phyloP scores from a whole-genome alignment of 2,113 vertebrate species.

The Apus apus region DNA sequence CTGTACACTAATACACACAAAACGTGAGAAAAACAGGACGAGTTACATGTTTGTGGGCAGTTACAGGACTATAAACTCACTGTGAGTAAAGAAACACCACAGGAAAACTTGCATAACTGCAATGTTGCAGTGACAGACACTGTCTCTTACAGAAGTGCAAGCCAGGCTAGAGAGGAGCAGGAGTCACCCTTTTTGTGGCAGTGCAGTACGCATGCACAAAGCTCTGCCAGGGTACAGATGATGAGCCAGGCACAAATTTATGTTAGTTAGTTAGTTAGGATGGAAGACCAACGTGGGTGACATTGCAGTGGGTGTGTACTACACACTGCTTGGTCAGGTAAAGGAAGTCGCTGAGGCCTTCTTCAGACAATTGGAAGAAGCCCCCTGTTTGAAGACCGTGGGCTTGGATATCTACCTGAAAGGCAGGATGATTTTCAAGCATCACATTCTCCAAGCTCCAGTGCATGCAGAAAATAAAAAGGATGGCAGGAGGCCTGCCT shows the following conservation, averaged over 20 bases:
- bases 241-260: background rate
- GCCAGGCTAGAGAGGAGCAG: background rate
- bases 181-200: background rate
- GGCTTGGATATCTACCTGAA: background rate
- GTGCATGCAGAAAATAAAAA: background rate
- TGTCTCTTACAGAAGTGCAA: background rate
- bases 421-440: background rate
- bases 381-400: background rate
- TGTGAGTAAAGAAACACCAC: fast-evolving
- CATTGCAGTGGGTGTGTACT: fast-evolving
- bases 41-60: background rate
- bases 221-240: background rate
- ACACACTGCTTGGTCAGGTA: background rate
- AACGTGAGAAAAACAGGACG: background rate
- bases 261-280: background rate
- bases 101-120: background rate
- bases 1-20: background rate
- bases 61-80: background rate
- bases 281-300: fast-evolving
- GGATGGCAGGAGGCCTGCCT: background rate
- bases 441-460: background rate
- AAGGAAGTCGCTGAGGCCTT: background rate
- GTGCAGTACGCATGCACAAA: fast-evolving
- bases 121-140: background rate
- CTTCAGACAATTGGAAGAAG: background rate